These are phyloP conservation scores for Eumeta japonica DNA, from an alignment of 1,140 invertebrate genomes.

Conservation along the genomic window DNA sequence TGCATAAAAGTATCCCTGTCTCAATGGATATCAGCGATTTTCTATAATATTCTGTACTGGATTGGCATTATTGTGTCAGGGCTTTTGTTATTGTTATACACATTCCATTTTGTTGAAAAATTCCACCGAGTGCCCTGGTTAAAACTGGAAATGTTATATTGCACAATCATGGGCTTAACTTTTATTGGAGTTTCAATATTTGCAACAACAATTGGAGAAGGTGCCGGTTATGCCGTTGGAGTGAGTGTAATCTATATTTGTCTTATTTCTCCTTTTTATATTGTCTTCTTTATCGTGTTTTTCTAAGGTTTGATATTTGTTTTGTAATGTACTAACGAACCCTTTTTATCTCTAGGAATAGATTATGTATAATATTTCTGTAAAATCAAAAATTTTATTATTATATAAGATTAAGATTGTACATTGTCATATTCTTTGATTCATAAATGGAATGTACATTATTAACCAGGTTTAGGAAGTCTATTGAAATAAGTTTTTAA, in stretches of 20 bases:
- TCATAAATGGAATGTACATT: too few species aligned
- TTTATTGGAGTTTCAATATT: slow-evolving; percentile 55
- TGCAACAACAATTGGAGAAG: slow-evolving; percentile 33
- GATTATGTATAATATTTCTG: too few species aligned
- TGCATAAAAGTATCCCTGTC: slow-evolving; percentile 73
- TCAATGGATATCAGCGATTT: slow-evolving; percentile 31
- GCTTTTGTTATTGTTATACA: slow-evolving; percentile 74
- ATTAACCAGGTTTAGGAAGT: too few species aligned
- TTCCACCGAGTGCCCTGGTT: slow-evolving; percentile 81
- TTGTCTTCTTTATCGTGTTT: background rate
- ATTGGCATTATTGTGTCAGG: slow-evolving; percentile 77
- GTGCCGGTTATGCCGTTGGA: slow-evolving; percentile 40
- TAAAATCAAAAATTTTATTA: too few species aligned
- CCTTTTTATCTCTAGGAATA: too few species aligned
- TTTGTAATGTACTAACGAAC: too few species aligned
- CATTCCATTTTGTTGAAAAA: slow-evolving; percentile 83
- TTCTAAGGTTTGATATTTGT: background rate
- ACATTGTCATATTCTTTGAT: too few species aligned
- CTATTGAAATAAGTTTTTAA: too few species aligned
- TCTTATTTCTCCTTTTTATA: background rate
- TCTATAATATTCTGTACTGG: slow-evolving; percentile 79
- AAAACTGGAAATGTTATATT: slow-evolving; percentile 78
- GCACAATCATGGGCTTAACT: slow-evolving; percentile 64
- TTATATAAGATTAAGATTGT: too few species aligned
- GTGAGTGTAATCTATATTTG: slow-evolving; percentile 19